Base-by-base conservation (phyloP, 1,140 invertebrate species). In the Wiebesia pumilae region DNA sequence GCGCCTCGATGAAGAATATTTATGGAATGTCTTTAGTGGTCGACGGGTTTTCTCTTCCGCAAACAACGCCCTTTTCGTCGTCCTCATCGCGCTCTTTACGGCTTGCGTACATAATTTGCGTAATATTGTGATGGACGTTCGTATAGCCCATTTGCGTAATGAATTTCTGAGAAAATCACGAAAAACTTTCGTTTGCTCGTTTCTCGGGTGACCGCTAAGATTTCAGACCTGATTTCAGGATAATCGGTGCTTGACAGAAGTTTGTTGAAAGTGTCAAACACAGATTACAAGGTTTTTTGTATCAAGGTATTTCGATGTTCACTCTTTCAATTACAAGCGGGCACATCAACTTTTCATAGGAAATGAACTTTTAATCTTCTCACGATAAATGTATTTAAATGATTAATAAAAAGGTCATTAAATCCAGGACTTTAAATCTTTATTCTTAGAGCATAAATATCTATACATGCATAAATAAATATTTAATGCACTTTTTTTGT, bases 31-130 rank as follows among this genome's bases (percentile, higher is more conserved):
- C 19, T 62, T 80, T n/a, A 65, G 16, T 30, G 81, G 47, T 24
- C 82, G 35, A 2, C 1, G 33, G 67, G 67, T 86, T 77, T 86
- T 86, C 84, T 81, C 79, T n/a, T 86, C 69, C 79, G 69, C 33
- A 80, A 81, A 81, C 84, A 85, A 81, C 30, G 47, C 78, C 77
- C 65, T 69, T 80, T 69, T 69, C 12, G 27, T 54, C 21, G 12
- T 14, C 30, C 47, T 3, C 4, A 3, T n/a, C 43, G 38, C 1
- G 4, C 35, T 10, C 35, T 67, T 33, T n/a, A 67, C 14, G 27
- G 67, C 14, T 71, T 35, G 67, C 33, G 10, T 35, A 35, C 33
- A 12, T 19, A 35, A 71, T 62, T 62, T 62, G 21, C 24, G 58
- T 62, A 27, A 27, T 2, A 27, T 27, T 62, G 58, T 62, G 3